phyloP scores from a whole-genome alignment of 2,888 invertebrate genomes.

The Dyspetes luteomarginatus region DNA sequence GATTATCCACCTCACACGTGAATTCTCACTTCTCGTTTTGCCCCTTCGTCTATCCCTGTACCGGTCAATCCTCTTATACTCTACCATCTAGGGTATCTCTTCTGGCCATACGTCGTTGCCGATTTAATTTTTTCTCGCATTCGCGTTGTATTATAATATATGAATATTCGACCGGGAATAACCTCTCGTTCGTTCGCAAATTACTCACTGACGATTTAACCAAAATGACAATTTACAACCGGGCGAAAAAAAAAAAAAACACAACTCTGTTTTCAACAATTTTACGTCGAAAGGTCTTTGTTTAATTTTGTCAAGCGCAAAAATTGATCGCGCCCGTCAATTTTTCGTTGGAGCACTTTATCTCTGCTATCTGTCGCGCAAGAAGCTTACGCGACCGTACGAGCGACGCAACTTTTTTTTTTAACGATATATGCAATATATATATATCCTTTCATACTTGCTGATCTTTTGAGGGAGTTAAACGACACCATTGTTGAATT shows the following conservation, averaged over 20 bases:
- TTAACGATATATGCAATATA: background rate
- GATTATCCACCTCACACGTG: conserved; percentile 3
- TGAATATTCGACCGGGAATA: conserved; percentile 7
- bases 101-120: conserved; percentile 62
- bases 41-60: conserved; percentile 69
- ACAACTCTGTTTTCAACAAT: background rate
- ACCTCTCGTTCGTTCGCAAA: conserved; percentile 20
- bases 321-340: background rate
- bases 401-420: conserved; percentile 40
- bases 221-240: background rate
- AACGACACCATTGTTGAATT: conserved; percentile 4
- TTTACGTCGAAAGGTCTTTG: background rate
- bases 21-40: conserved; percentile 63
- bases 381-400: conserved; percentile 32
- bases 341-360: conserved; percentile 48
- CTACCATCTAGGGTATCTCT: conserved; percentile 76
- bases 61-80: conserved; percentile 71
- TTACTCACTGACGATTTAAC: background rate
- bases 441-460: background rate
- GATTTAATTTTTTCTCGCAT: conserved; percentile 7
- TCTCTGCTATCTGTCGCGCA: conserved; percentile 58
- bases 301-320: background rate
- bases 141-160: background rate
- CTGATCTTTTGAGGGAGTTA: background rate
- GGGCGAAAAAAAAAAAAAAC: background rate